These are phyloP conservation scores for Edolisoma coerulescens DNA, from an alignment of 2,113 vertebrate genomes.

Conservation along the genomic window DNA sequence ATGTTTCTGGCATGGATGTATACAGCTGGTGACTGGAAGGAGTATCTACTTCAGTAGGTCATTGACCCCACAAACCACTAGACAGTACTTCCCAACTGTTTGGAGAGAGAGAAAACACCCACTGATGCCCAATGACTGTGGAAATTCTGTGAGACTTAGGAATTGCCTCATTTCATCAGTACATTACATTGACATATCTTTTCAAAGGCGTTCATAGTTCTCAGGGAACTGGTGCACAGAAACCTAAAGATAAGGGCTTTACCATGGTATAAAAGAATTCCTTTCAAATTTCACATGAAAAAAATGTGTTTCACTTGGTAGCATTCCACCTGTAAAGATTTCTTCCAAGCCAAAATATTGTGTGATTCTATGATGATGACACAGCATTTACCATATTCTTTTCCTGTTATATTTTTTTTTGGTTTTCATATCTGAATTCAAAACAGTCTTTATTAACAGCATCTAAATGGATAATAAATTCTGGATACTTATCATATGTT, in stretches of 20 bases:
- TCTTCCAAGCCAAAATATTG: neutral
- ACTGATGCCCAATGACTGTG: neutral
- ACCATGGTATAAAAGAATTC: neutral
- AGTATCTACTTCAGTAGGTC: neutral
- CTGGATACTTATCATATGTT: neutral
- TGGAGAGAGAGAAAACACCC: neutral
- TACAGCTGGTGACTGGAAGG: neutral
- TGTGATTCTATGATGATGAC: neutral
- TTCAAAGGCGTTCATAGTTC: neutral
- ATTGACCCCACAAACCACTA: neutral
- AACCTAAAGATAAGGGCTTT: neutral
- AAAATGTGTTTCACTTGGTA: neutral
- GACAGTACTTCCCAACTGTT: neutral
- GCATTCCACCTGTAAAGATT: neutral
- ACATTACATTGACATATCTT: fast-evolving
- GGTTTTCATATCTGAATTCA: neutral
- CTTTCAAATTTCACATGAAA: neutral
- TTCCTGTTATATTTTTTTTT: neutral
- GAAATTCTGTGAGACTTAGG: neutral
- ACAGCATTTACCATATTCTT: neutral
- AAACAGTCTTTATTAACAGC: neutral
- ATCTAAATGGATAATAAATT: neutral
- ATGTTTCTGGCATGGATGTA: neutral
- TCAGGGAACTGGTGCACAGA: neutral
- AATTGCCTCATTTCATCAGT: neutral